A percentile compares a stretch with the other conserved stretches of the same genome.
phyloP scores from a whole-genome alignment of 2,888 invertebrate genomes.

The Cosmopolites sordidus region DNA sequence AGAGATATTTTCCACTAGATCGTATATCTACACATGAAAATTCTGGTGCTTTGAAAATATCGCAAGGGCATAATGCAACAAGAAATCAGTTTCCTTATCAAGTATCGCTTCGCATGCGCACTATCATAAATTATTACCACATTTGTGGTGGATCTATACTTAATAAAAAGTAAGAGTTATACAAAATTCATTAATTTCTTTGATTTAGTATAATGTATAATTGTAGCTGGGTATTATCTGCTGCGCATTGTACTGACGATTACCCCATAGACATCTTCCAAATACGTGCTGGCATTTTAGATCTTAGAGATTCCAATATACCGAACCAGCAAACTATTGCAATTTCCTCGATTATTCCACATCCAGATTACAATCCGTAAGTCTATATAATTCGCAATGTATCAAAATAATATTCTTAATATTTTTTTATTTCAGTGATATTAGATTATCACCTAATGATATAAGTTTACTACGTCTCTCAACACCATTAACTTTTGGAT shows the following conservation, averaged over 20 bases:
- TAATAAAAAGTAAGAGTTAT: not conserved
- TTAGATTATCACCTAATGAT: constrained; percentile 46
- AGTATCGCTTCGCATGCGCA: constrained; percentile 43
- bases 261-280: constrained; percentile 28
- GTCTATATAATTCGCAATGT: no score
- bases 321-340: constrained; percentile 13
- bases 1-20: no score
- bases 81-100: constrained; percentile 51
- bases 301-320: constrained; percentile 26
- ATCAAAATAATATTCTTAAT: no score
- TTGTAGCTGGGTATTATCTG: constrained; percentile 18
- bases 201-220: not conserved
- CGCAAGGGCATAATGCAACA: constrained; percentile 50
- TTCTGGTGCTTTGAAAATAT: constrained; percentile 33
- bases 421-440: no score
- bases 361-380: constrained; percentile 21
- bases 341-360: constrained; percentile 9
- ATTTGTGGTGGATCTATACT: constrained; percentile 47
- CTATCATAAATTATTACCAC: constrained; percentile 39
- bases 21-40: no score
- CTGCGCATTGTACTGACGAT: constrained; percentile 18
- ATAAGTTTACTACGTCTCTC: constrained; percentile 51
- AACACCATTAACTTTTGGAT: constrained; percentile 37
- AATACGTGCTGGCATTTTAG: constrained; percentile 36
- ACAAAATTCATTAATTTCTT: no score